Evolutionary conservation across 2,888 invertebrate species (phyloP), one percentile per base, ranked within the genome.

Genomic region (Lithodes maja): DNA sequence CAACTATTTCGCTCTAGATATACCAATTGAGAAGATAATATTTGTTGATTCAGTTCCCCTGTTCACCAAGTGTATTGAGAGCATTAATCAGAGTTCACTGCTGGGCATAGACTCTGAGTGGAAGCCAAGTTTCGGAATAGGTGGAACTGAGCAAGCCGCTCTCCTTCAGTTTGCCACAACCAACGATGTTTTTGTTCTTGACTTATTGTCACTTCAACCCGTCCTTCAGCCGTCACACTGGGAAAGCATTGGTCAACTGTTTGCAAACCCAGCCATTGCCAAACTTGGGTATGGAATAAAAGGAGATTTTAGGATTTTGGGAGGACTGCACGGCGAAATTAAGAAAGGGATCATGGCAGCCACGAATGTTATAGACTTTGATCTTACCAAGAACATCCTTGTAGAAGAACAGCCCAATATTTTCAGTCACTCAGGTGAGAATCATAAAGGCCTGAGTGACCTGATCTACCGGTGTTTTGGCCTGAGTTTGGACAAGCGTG

Each of bases 391-490:
- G 77, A 61, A 71, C 33, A 78, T 83, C 54, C 79, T 90, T 15
- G 3, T 88, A 55, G 74, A 85, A 15, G 17, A 68, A 49, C 74
- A 74, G 33, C 83, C 88, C 0, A 80, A 88, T 12, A 86, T 90
- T 52, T 90, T 90, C 54, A 68, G 78, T n/a, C 71, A 81, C 71
- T 53, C 33, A 33, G 77, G 53, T 7, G 69, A 50, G 3, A 55
- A 52, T 12, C 54, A 86, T 50, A 91, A 92, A 89, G 96, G 97
- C 92, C 95, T 98, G 52, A 96, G 96, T 93, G 96, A 96, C 91
- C 94, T 98, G 88, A 96, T 97, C 0, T 95, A 96, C 93, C 94
- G 96, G 74, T 97, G 97, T 93, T 95, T 97, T 93, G 97, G 97
- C 3, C 94, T 95, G 86, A 96, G 96, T 78, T 94, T 98, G 75